phyloP scores from a whole-genome alignment of 92 coral and sea anemone genomes.

The Epizoanthus ramosus region DNA sequence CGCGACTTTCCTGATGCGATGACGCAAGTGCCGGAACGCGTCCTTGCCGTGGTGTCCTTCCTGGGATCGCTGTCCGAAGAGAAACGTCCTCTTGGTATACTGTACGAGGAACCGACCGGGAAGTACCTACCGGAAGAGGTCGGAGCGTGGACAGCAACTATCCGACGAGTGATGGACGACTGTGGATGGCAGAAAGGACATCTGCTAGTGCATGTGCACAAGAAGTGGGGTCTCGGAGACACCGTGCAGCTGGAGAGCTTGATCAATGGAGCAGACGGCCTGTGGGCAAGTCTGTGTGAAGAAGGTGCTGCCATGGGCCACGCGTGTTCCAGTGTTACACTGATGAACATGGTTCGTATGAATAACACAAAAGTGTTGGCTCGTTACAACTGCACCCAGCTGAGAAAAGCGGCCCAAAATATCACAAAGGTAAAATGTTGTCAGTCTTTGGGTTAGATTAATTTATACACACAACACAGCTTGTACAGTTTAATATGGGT shows the following conservation, averaged over 20 bases:
- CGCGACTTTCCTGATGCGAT: constrained; percentile 80
- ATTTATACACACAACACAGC: no score
- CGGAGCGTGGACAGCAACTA: constrained; percentile 76
- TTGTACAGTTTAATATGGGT: constrained; percentile 25
- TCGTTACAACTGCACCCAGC: constrained; percentile 48
- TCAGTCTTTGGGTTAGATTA: no score
- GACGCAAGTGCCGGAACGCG: constrained; percentile 54
- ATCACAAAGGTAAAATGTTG: constrained; percentile 53
- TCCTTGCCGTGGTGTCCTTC: constrained; percentile 57
- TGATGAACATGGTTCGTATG: constrained; percentile 73
- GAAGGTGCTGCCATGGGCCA: constrained; percentile 78
- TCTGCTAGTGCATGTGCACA: constrained; percentile 78
- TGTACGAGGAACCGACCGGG: constrained; percentile 71
- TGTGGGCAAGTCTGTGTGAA: constrained; percentile 82
- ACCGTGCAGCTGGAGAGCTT: constrained; percentile 75
- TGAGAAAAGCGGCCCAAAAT: constrained; percentile 58
- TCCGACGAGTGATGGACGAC: constrained; percentile 65
- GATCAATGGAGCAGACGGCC: constrained; percentile 75
- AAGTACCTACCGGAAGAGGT: constrained; percentile 73
- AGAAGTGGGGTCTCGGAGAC: constrained; percentile 74
- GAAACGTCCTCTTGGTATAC: constrained; percentile 73
- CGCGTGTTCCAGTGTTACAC: constrained; percentile 64
- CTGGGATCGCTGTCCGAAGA: constrained; percentile 54
- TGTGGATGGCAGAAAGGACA: constrained; percentile 65
- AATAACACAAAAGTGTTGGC: constrained; percentile 46